Base-by-base conservation (phyloP, 2,888 invertebrate species). In the Operophtera brumata region DNA sequence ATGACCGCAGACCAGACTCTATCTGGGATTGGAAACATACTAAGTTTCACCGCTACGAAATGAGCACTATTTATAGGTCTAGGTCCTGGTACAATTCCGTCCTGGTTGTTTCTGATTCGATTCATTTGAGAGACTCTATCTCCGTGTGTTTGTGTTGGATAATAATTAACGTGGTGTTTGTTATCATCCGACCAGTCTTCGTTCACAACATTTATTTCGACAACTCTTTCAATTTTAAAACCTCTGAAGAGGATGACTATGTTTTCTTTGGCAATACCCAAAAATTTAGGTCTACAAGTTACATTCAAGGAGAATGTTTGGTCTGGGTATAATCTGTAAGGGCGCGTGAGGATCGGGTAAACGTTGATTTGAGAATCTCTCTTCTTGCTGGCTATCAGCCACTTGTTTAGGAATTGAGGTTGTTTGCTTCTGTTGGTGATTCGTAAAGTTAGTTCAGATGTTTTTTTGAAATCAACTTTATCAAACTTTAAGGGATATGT, bases 211-310 rank as follows among this genome's bases (percentile, higher is more conserved):
- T 80, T 86, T 53, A 94, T 90, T 54, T 86, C 80, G 62, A 94
- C 83, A 48, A 84, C 81, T 59, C 94, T 90, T 60, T 91, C 92
- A 25, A 94, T 86, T 73, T 91, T 91, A 70, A 94, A 93, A 26
- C 89, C 86, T 70, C 83, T 86, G 70, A 94, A 94, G 41, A 84
- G 72, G 61, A 95, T 90, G 14, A 93, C 77, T 44, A 94, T 78
- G 34, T 92, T 75, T 84, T 95, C 94, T 59, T 86, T 91, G 9
- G 91, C 91, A 40, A 72, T 76, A 1, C 95, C 95, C 51, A 93
- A 82, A 74, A 92, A 92, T 77, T 90, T 92, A 6, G 92, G 91
- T 32, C 69, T 76, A 62, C 93, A 93, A 52, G 77, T 80, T 47
- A 94, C 84, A 34, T 70, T 79, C 46, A 92, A 89, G 14, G 68